Evolutionary conservation across 2,888 invertebrate genomes (phyloP), one percentile per base, ranked within the genome.

Genomic region (Camptogramma bilineatum): DNA sequence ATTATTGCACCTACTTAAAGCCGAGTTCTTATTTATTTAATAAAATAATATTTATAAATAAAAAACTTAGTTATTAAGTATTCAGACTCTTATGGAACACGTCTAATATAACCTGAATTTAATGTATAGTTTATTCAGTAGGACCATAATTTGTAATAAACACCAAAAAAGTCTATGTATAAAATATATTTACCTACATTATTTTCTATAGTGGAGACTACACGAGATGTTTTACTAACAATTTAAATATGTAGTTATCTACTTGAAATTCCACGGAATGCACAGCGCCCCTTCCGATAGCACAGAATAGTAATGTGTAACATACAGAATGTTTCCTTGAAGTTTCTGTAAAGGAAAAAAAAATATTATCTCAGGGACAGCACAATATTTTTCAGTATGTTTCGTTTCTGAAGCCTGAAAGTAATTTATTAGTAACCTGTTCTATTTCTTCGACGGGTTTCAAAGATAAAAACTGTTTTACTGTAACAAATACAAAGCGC

Each of bases 251-350:
- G n/a, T n/a, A n/a, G n/a, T n/a, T 17, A 34, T 52, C 42, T 94
- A 90, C 83, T 95, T 95, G 94, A 97, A 98, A 87, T 98, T 96
- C 98, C 98, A 98, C 17, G 98, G 98, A 84, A 98, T 96, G 82
- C 98, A 98, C 58, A 98, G 94, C 62, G 97, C 96, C 0, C 99
- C 99, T 86, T 98, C 98, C 0, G 96, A 96, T 81, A 98, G 94
- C 52, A 99, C 96, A 0, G 98, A 97, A 84, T 98, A 98, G 87
- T 98, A 98, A 82, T 97, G 97, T 0, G 98, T 97, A 58, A 98
- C 95, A 83, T 96, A 96, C 2, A 99, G 87, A 75, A 96, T 95
- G 52, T 96, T 94, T 52, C 95, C 96, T 68, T 94, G 91, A n/a
- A 97, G 88, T 78, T 90, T 87, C 86, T 93, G 92, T 58, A 90